A percentile compares a stretch with the other conserved stretches of the same genome.
phyloP scores from a whole-genome alignment of 2,888 invertebrate genomes.

The Dichetophora obliterata region DNA sequence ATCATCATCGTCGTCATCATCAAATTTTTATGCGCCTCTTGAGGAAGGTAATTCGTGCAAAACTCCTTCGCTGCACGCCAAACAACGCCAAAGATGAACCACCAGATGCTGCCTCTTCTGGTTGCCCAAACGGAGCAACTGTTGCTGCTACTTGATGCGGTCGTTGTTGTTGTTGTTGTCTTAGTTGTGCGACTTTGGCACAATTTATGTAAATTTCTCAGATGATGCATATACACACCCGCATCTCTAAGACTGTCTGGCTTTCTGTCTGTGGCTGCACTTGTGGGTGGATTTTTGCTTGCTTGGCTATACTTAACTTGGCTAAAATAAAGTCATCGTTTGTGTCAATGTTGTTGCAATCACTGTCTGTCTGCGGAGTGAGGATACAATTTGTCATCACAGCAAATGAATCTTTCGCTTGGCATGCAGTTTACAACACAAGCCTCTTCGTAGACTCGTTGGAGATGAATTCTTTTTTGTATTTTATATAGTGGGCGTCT shows the following conservation, averaged over 20 bases:
- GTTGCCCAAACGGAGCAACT: conserved; percentile 1
- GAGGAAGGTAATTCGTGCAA: conserved; percentile 49
- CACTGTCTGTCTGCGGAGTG: conserved; percentile 21
- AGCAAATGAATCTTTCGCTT: conserved; percentile 10
- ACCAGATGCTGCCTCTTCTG: background rate
- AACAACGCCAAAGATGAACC: background rate
- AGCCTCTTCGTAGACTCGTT: background rate
- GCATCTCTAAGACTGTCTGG: background rate
- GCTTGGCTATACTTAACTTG: conserved; percentile 11
- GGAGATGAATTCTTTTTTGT: background rate
- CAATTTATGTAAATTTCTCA: conserved; percentile 54
- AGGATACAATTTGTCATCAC: conserved; percentile 46
- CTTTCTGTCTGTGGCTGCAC: background rate
- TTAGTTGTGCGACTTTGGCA: conserved; percentile 52
- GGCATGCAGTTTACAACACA: background rate
- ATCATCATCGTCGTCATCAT: background rate
- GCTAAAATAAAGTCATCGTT: conserved; percentile 53
- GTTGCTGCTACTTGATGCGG: conserved; percentile 11
- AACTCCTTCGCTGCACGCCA: background rate
- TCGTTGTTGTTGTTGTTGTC: conserved; percentile 30
- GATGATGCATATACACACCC: conserved; percentile 44
- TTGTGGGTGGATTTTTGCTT: conserved; percentile 23
- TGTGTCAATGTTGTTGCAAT: conserved; percentile 38
- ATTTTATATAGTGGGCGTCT: background rate
- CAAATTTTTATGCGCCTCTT: conserved; percentile 48